These are phyloP conservation scores for Polyommatus iphigenia DNA, from an alignment of 2,888 invertebrate genomes.

Conservation along the genomic window DNA sequence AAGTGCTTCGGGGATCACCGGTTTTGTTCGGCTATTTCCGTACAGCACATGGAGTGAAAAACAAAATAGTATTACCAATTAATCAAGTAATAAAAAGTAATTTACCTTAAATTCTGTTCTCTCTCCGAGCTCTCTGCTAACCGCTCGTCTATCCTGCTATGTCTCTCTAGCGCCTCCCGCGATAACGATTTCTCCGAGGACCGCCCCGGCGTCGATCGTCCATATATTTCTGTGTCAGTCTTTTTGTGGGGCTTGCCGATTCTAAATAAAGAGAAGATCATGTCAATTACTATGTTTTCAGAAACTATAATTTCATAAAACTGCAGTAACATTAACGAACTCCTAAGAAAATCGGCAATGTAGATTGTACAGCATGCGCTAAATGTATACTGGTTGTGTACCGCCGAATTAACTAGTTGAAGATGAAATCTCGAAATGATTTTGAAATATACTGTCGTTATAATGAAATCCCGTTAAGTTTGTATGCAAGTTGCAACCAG, in stretches of 20 bases:
- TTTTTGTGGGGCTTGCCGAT: slow-evolving; percentile 79
- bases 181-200: slow-evolving; percentile 73
- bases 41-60: no score
- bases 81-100: background rate
- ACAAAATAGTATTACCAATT: background rate
- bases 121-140: slow-evolving; percentile 51
- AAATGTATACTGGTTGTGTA: no score
- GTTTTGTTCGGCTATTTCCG: no score
- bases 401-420: no score
- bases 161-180: slow-evolving; percentile 67
- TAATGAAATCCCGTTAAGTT: no score
- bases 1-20: no score
- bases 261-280: slow-evolving; percentile 55
- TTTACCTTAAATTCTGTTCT: background rate
- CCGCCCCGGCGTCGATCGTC: slow-evolving; percentile 67
- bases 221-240: slow-evolving; percentile 64
- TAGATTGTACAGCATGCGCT: no score
- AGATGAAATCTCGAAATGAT: no score
- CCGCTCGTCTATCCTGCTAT: slow-evolving; percentile 60
- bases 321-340: background rate
- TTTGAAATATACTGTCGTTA: no score
- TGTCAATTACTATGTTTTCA: no score
- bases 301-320: background rate
- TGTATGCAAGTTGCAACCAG: no score
- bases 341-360: background rate